These are phyloP conservation scores for Arizona elegans DNA, from an alignment of 2,113 vertebrate genomes.

Conservation along the genomic window DNA sequence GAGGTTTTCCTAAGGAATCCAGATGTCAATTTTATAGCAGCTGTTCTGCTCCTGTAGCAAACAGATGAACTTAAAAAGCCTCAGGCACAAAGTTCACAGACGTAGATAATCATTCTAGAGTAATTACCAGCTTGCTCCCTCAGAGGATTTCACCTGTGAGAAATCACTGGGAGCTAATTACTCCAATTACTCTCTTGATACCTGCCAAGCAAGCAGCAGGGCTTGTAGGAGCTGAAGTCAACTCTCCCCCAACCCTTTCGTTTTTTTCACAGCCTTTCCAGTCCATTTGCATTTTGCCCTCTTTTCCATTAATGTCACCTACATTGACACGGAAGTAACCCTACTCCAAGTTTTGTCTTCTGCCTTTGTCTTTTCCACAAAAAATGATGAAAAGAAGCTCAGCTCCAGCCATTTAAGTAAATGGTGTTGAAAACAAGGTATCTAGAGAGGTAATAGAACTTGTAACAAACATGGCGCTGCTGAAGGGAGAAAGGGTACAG, in stretches of 20 bases:
- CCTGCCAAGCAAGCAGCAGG: constrained; percentile 15
- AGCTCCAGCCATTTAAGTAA: neutral
- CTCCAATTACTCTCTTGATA: constrained; percentile 48
- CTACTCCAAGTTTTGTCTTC: neutral
- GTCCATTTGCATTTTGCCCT: neutral
- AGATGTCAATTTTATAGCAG: neutral
- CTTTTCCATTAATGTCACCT: fast-evolving
- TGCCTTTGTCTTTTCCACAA: neutral
- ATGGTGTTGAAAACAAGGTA: neutral
- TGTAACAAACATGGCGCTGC: neutral
- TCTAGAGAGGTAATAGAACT: neutral
- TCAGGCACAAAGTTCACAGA: constrained; percentile 18
- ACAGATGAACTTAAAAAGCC: constrained; percentile 37
- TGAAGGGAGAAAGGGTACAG: neutral
- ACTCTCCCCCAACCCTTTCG: neutral
- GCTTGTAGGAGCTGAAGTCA: constrained; percentile 16
- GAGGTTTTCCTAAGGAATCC: fast-evolving
- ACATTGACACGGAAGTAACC: neutral
- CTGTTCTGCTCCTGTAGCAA: neutral
- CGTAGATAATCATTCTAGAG: constrained; percentile 34
- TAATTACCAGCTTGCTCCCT: constrained; percentile 53
- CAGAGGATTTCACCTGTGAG: constrained; percentile 31
- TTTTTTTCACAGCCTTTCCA: neutral
- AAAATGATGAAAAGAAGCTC: neutral
- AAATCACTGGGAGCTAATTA: constrained; percentile 53